Conservation (phyloP, 2,113 vertebrate species). For the Ammospiza nelsoni region DNA sequence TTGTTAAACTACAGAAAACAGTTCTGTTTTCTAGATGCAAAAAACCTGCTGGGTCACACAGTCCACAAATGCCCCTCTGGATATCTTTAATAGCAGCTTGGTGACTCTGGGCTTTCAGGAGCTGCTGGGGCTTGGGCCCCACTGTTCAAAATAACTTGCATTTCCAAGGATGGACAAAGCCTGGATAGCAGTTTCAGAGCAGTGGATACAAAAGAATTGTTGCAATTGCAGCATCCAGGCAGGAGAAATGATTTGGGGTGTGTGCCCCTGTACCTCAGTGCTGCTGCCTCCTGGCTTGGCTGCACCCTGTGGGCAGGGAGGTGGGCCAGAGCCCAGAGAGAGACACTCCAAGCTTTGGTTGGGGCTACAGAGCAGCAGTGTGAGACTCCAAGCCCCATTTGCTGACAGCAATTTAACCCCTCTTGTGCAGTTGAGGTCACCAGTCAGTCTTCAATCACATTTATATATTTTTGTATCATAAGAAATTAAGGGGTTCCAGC, state of each 20-base stretch:
- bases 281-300: background rate
- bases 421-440: background rate
- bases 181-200: background rate
- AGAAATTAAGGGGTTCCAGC: background rate
- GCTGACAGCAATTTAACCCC: background rate
- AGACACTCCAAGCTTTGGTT: background rate
- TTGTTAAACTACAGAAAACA: constrained; percentile 47
- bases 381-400: background rate
- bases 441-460: background rate
- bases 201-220: background rate
- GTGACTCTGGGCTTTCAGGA: constrained; percentile 2
- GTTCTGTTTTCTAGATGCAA: constrained; percentile 40
- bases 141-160: background rate
- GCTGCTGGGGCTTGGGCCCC: background rate
- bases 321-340: background rate
- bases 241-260: background rate
- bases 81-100: constrained; percentile 22
- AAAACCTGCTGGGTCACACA: constrained; percentile 8
- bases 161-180: background rate
- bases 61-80: background rate
- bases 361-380: background rate
- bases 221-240: background rate
- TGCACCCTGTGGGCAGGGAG: background rate
- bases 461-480: background rate
- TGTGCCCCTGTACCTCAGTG: background rate